Conservation (phyloP, 2,113 vertebrate genomes). For the Oreochromis niloticus region DNA sequence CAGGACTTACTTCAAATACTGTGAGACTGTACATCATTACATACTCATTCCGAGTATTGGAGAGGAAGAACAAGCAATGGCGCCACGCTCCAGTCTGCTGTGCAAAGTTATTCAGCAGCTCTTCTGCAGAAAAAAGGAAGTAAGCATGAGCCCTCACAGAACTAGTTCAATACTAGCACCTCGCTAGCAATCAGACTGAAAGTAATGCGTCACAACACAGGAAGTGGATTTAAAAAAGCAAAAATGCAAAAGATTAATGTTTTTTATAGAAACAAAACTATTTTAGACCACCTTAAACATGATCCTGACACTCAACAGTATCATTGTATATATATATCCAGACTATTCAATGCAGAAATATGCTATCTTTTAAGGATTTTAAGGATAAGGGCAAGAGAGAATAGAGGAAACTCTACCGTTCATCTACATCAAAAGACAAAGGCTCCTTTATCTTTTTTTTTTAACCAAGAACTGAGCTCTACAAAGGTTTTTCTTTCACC, state of each 20-base stretch:
- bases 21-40: conserved; percentile 99
- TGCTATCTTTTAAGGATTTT: not conserved
- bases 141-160: not conserved
- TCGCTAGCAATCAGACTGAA: conserved; percentile 3
- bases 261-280: not conserved
- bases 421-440: not conserved
- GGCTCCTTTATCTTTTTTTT: not conserved
- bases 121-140: conserved; percentile 81
- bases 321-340: not conserved
- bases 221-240: conserved; percentile 9
- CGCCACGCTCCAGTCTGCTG: conserved; percentile 98
- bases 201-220: conserved; percentile 21
- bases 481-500: not conserved
- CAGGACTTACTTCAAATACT: conserved; percentile 91
- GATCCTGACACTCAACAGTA: not conserved
- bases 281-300: not conserved
- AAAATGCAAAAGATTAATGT: not conserved
- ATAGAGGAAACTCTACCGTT: not conserved
- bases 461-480: not conserved
- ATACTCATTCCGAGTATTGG: conserved; percentile 94
- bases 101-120: conserved; percentile 97
- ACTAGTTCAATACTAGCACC: not conserved
- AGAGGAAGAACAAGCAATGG: conserved; percentile 96
- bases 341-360: not conserved
- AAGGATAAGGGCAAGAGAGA: not conserved